These are phyloP conservation scores for Drosophila prostipennis DNA, from an alignment of 2,888 invertebrate species.

Conservation along the genomic window DNA sequence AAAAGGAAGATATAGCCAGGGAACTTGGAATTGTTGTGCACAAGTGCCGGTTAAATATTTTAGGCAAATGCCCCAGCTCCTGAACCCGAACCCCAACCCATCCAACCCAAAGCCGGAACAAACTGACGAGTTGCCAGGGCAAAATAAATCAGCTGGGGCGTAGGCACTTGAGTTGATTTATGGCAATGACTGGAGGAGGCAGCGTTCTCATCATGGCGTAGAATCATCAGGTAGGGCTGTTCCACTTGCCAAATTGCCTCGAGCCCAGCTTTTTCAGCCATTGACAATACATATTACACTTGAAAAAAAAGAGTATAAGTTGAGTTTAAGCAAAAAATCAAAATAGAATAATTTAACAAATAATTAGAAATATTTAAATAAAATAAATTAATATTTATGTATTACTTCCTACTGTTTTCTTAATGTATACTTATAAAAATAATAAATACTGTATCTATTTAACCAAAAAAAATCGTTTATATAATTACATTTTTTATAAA, in stretches of 20 bases:
- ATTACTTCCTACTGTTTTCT: too few species aligned
- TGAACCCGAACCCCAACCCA: background rate
- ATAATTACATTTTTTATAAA: too few species aligned
- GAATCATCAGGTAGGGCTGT: slow-evolving; percentile 59
- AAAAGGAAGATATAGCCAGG: slow-evolving; percentile 40
- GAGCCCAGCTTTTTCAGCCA: slow-evolving; percentile 25
- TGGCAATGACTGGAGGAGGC: slow-evolving; percentile 53
- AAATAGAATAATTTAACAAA: too few species aligned
- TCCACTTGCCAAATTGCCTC: slow-evolving; percentile 46
- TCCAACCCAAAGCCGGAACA: background rate
- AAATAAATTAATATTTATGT: too few species aligned
- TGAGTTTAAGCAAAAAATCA: too few species aligned
- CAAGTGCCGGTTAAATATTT: slow-evolving; percentile 78
- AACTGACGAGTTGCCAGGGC: slow-evolving; percentile 53
- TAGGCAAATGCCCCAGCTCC: slow-evolving; percentile 65
- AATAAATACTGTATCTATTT: too few species aligned
- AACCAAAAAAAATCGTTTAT: too few species aligned
- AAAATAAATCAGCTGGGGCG: slow-evolving; percentile 79
- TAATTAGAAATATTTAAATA: too few species aligned
- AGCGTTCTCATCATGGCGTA: slow-evolving; percentile 22
- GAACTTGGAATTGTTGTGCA: slow-evolving; percentile 72
- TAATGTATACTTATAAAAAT: too few species aligned
- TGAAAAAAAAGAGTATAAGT: background rate
- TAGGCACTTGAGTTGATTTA: slow-evolving; percentile 79
- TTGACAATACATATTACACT: slow-evolving; percentile 54